Percentiles rank a stretch among this genome's conserved stretches.
phyloP scores from a whole-genome alignment of 2,113 vertebrate genomes.

The Xenus cinereus region DNA sequence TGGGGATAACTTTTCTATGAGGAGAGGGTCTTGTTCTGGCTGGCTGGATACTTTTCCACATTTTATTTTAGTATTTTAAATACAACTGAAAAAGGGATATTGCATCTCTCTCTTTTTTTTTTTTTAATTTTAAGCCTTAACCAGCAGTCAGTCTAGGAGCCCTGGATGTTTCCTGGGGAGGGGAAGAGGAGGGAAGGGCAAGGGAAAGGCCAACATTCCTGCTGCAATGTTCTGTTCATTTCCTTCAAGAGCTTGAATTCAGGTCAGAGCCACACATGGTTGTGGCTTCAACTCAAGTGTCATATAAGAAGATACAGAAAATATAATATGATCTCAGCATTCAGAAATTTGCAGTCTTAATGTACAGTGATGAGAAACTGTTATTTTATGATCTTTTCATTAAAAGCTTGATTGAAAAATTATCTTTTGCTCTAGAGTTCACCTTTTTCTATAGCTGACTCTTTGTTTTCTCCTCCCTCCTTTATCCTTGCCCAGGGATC shows the following conservation, averaged over 20 bases:
- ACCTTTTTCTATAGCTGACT: not conserved
- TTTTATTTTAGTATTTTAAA: constrained; percentile 31
- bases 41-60: constrained; percentile 7
- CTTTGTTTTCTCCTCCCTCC: not conserved
- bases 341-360: constrained; percentile 99
- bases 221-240: constrained; percentile 76
- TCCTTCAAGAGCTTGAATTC: constrained; percentile 88
- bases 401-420: constrained; percentile 98
- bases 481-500: not conserved
- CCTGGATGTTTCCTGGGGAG: constrained; percentile 67
- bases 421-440: not conserved
- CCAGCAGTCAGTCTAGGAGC: constrained; percentile 24
- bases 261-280: constrained; percentile 84
- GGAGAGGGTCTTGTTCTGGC: constrained; percentile 9
- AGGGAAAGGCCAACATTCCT: constrained; percentile 78
- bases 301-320: constrained; percentile 83
- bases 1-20: constrained; percentile 61
- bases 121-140: constrained; percentile 63
- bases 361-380: constrained; percentile 98
- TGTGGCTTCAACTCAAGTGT: constrained; percentile 86
- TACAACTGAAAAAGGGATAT: constrained; percentile 56
- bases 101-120: not conserved
- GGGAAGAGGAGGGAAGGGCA: not conserved
- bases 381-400: constrained; percentile 99
- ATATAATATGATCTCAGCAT: constrained; percentile 89